Conservation (phyloP, 2,113 vertebrate genomes). For the Cariama cristata region DNA sequence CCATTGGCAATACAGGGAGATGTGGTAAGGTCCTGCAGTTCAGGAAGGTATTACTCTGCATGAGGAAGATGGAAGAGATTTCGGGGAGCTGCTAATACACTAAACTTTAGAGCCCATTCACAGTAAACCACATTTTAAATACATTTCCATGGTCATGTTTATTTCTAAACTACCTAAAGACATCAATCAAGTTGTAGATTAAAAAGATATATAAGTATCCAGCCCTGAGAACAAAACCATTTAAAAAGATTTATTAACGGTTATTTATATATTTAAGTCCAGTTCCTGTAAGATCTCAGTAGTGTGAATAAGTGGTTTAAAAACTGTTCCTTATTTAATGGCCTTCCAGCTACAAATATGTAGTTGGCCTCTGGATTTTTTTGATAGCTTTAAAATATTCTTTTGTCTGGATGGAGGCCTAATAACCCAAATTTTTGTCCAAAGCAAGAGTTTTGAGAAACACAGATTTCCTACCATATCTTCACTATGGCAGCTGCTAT, state of each 20-base stretch:
- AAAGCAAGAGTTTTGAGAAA: background rate
- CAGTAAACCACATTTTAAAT: slow-evolving; percentile 39
- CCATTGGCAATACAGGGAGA: slow-evolving; percentile 1
- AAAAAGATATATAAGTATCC: background rate
- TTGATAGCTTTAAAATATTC: background rate
- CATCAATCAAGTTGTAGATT: slow-evolving; percentile 36
- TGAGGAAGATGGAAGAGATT: slow-evolving; percentile 29
- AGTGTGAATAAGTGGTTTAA: background rate
- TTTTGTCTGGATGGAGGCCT: background rate
- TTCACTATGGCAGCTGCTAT: background rate
- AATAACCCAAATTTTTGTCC: background rate
- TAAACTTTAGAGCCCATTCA: slow-evolving; percentile 1
- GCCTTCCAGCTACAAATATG: background rate
- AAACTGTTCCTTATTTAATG: background rate
- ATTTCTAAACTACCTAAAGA: slow-evolving; percentile 38
- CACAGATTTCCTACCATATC: background rate
- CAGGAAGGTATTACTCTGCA: background rate
- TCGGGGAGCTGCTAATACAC: background rate
- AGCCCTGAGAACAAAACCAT: background rate
- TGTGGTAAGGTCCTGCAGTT: background rate
- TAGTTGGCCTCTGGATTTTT: background rate
- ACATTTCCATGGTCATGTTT: slow-evolving; percentile 35
- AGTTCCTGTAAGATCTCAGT: background rate
- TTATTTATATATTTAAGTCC: slow-evolving; percentile 21
- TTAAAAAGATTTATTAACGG: background rate